Conservation (phyloP, 1,140 invertebrate species). For the Mamestra configurata region DNA sequence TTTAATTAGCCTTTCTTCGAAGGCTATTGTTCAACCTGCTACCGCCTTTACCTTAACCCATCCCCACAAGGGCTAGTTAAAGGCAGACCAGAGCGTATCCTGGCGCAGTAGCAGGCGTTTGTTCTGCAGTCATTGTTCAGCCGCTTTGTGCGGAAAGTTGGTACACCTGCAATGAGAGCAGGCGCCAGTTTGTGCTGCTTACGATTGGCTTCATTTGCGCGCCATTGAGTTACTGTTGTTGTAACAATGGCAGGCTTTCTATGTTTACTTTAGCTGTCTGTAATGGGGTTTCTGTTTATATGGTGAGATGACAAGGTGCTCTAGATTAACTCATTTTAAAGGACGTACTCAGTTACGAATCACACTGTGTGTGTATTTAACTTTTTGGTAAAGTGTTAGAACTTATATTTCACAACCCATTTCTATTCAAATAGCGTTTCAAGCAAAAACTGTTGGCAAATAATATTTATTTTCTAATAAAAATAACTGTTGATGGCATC, state of each 20-base stretch:
- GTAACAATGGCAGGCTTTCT: not conserved
- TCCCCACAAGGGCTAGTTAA: constrained; percentile 39
- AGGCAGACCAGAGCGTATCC: constrained; percentile 46
- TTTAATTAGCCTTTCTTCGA: not conserved
- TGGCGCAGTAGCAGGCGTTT: constrained; percentile 34
- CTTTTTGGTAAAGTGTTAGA: no score
- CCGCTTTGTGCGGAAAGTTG: constrained; percentile 41
- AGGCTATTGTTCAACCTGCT: not conserved
- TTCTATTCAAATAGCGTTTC: no score
- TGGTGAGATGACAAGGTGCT: no score
- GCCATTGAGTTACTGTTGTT: constrained; percentile 21
- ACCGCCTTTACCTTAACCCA: not conserved
- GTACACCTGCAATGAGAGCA: constrained; percentile 24
- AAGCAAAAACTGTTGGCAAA: not conserved
- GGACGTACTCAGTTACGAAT: no score
- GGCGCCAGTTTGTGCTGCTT: constrained; percentile 30
- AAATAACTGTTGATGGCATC: not conserved
- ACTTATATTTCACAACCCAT: no score
- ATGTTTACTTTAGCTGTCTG: not conserved
- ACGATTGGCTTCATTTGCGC: constrained; percentile 29
- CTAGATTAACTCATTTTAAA: no score
- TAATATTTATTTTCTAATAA: not conserved
- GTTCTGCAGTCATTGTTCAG: constrained; percentile 38
- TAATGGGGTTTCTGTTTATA: not conserved
- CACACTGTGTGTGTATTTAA: no score